Base-by-base conservation (phyloP, 2,797 vertebrate genomes). In the Chrysolophus pictus region DNA sequence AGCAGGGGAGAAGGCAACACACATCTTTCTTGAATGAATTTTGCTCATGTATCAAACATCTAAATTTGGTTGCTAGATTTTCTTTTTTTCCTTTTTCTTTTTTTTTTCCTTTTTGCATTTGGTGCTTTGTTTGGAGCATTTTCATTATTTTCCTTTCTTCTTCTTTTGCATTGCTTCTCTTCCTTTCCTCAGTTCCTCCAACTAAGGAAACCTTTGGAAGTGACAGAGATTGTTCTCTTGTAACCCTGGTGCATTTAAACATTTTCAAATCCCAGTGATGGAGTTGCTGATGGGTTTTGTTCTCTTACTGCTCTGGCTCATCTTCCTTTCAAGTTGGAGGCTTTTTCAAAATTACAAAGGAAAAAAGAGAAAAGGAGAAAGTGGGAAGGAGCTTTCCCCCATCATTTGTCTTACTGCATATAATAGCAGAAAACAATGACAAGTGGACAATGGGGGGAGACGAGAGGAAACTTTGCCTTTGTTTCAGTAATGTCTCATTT, bases 241-340 rank as follows among this genome's bases (percentile, higher is more conserved):
- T 91, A 92, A 93, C 95, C 91, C 84, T 14, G 79, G 82, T 79
- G 85, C 97, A 97, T 98, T 98, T 97, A 96, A 98, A 97, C 84
- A 76, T 94, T 97, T 96, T 87, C 97, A 98, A 98, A 98, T 77
- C 89, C 92, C 14, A 17, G 73, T 22, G 14, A 71, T 82, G 49
- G 73, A 88, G 84, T 24, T 29, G n/a, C 89, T 67, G 94, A 51
- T n/a, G 83, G 75, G 28, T 96, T 96, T 95, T 94, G 92, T 96
- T 96, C 85, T 71, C 72, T 80, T 17, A 33, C 67, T 83, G 62
- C 89, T 95, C 55, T 35, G 92, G 67, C 94, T 96, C 94, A 93
- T 96, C 95, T 95, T 96, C 94, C 92, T 96, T 96, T 96, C 96
- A 96, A 95, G 95, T 95, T 83, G n/a, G 69, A 87, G 31, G 84